phyloP scores from a whole-genome alignment of 1,140 invertebrate genomes.

The Bombus balteatus region DNA sequence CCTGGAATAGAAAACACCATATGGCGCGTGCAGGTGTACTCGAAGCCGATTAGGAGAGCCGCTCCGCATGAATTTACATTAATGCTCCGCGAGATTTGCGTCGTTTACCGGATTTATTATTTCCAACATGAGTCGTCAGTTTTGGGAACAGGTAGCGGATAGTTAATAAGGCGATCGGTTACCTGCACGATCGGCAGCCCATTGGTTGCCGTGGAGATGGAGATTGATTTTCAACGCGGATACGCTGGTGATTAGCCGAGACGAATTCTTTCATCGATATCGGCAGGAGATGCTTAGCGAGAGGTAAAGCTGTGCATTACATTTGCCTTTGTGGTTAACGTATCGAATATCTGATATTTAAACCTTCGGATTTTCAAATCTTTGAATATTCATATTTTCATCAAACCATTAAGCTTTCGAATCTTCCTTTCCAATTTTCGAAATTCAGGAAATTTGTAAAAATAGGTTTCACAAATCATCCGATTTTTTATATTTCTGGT shows the following conservation, averaged over 20 bases:
- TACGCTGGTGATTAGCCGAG: background rate
- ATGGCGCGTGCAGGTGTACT: constrained; percentile 82
- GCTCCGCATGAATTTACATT: constrained; percentile 81
- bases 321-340: no score
- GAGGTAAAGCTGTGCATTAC: no score
- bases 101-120: constrained; percentile 81
- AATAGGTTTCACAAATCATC: no score
- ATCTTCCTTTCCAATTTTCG: background rate
- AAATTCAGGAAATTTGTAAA: no score
- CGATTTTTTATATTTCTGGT: background rate
- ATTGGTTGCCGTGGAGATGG: background rate
- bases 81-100: constrained; percentile 77
- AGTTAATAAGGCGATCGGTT: background rate
- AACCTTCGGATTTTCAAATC: background rate
- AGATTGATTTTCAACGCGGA: background rate
- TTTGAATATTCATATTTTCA: background rate
- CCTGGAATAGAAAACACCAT: constrained; percentile 80
- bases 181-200: background rate
- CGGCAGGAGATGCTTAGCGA: no score
- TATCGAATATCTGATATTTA: no score
- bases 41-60: constrained; percentile 79
- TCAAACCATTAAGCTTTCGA: background rate
- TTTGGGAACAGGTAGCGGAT: background rate
- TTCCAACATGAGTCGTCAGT: constrained; percentile 41
- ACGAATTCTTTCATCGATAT: background rate